Evolutionary conservation across 2,888 invertebrate genomes (phyloP).

Genomic region (Bibio marci): DNA sequence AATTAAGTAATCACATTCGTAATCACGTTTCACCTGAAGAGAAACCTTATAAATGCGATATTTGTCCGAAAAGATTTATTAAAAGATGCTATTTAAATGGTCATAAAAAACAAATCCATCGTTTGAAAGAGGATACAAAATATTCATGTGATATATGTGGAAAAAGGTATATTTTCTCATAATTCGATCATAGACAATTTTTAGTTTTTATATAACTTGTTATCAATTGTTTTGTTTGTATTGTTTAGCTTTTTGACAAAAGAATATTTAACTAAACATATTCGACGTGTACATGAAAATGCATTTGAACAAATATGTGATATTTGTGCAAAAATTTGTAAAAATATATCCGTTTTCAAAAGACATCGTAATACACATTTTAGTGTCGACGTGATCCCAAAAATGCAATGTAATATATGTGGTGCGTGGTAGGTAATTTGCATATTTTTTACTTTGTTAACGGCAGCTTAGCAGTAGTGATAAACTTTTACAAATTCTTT

Average conservation of each 20-base stretch:
- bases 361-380: constrained; percentile 21
- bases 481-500: no score
- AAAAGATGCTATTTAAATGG: constrained; percentile 25
- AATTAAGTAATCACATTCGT: no score
- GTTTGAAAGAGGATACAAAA: not conserved
- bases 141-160: constrained; percentile 22
- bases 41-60: constrained; percentile 1
- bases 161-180: no score
- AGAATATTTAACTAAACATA: not conserved
- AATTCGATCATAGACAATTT: no score
- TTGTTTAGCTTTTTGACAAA: not conserved
- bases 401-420: constrained; percentile 24
- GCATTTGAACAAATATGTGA: constrained; percentile 2
- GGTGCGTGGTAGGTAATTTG: constrained; percentile 23
- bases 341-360: constrained; percentile 17
- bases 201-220: no score
- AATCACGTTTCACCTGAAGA: no score
- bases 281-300: not conserved
- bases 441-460: no score
- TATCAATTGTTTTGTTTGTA: constrained; percentile 22
- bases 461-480: no score
- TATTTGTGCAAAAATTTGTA: constrained; percentile 1
- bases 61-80: constrained; percentile 14
- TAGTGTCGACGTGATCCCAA: constrained; percentile 17
- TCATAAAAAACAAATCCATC: constrained; percentile 12